Evolutionary conservation across 2,888 invertebrate species (phyloP).

Genomic region (Adelphocoris suturalis): DNA sequence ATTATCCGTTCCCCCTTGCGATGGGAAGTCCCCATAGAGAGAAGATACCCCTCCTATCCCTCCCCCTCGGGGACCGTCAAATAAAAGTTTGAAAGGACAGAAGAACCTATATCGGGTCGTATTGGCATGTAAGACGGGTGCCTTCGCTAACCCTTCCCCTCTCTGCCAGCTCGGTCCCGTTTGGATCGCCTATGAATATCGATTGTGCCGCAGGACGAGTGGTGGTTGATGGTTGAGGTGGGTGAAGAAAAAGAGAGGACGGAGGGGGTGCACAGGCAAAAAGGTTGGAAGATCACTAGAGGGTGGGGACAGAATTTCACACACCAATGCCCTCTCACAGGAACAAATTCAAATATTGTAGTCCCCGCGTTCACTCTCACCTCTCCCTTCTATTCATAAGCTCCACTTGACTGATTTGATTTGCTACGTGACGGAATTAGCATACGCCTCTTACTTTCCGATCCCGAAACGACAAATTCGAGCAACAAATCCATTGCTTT

Average conservation of each 20-base stretch:
- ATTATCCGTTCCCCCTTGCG: slow-evolving; percentile 41
- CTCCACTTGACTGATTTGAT: slow-evolving; percentile 54
- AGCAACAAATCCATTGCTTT: background rate
- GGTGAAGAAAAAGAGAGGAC: too few species aligned
- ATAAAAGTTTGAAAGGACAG: slow-evolving; percentile 67
- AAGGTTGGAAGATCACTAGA: slow-evolving; percentile 36
- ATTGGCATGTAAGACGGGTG: slow-evolving; percentile 65
- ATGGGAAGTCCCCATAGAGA: background rate
- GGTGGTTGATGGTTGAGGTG: background rate
- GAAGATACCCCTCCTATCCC: background rate
- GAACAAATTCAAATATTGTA: slow-evolving; percentile 60
- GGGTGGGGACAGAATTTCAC: slow-evolving; percentile 46
- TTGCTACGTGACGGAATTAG: slow-evolving; percentile 44
- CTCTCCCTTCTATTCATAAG: slow-evolving; percentile 50
- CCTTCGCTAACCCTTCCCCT: background rate
- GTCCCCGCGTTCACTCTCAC: slow-evolving; percentile 41
- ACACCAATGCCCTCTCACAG: slow-evolving; percentile 37
- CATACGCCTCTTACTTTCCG: slow-evolving; percentile 22
- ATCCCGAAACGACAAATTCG: background rate
- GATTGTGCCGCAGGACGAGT: slow-evolving; percentile 45
- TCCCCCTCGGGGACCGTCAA: slow-evolving; percentile 53
- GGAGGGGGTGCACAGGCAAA: background rate
- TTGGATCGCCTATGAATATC: slow-evolving; percentile 67
- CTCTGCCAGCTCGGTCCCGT: background rate
- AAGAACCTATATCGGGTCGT: slow-evolving; percentile 68